Percentiles rank a stretch among this genome's conserved stretches.
Evolutionary conservation across 2,797 vertebrate genomes (phyloP).

Genomic region (Sebastes itinus): DNA sequence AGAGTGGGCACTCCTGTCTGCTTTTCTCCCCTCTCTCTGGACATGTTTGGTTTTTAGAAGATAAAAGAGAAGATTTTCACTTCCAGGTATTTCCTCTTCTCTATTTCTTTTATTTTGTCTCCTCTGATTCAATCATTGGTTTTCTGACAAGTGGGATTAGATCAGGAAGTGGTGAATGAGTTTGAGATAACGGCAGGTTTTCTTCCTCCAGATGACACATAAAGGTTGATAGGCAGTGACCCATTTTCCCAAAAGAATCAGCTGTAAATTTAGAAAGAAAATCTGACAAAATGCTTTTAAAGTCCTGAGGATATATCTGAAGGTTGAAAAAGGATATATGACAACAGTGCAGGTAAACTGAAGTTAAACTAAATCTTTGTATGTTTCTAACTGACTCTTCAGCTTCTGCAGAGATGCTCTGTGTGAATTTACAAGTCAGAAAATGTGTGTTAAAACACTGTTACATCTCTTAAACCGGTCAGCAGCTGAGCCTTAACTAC

Average conservation of each 20-base stretch:
- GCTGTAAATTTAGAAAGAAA: background rate
- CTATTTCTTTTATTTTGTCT: background rate
- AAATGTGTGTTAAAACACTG: background rate
- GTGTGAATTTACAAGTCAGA: background rate
- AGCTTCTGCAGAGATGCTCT: background rate
- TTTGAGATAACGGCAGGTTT: slow-evolving; percentile 16
- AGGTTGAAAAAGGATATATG: background rate
- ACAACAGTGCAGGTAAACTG: background rate
- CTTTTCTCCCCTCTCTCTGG: slow-evolving; percentile 16
- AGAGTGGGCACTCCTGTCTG: slow-evolving; percentile 30
- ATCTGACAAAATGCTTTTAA: background rate
- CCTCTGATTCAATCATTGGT: slow-evolving; percentile 12
- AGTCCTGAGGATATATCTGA: background rate
- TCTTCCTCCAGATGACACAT: background rate
- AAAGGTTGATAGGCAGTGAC: background rate
- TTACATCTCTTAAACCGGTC: background rate
- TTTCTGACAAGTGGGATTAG: slow-evolving; percentile 9
- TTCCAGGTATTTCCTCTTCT: slow-evolving; percentile 48
- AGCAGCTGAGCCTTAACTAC: too few relatives aligned
- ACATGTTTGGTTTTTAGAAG: slow-evolving; percentile 44
- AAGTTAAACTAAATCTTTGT: background rate
- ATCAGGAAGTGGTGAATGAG: slow-evolving; percentile 7
- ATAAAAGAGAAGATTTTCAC: slow-evolving; percentile 21
- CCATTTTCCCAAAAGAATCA: background rate
- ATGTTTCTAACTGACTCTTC: background rate